Evolutionary conservation across 2,797 vertebrate species (phyloP), one percentile per base, ranked within the genome.

Genomic region (Lophius americanus): DNA sequence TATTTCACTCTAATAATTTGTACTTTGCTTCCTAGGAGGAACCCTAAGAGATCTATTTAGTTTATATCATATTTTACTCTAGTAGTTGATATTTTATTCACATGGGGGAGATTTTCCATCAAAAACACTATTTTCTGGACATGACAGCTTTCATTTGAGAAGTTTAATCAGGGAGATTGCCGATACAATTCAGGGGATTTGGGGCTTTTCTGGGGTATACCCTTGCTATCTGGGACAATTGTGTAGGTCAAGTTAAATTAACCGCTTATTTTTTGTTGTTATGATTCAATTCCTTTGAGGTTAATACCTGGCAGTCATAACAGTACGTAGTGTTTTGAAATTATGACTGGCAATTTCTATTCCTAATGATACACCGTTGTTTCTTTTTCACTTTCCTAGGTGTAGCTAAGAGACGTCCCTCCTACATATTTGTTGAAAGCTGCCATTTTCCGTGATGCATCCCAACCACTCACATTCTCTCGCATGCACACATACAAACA

Each of bases 361-460:
- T 83, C 76, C 61, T 75, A 60, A 52, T 58, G 57, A 70, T 64
- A 65, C 59, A 23, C 72, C 36, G 76, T 84, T 86, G 81, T 84
- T 67, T 56, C 12, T 42, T 64, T 47, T 41, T 32, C 5, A 32
- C 13, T 67, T 65, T 75, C 69, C 53, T 76, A 70, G 73, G 32
- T 83, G 71, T 76, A 76, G 81, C 75, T 68, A 81, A 88, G 70
- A 86, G 65, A 81, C 72, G 70, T 83, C 67, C 86, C 88, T 85
- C 85, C 89, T 88, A 90, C 89, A 88, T 89, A 84, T 90, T 87
- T 89, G 76, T 80, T 90, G 88, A 89, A 90, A 89, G 89, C 88
- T 85, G 87, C 88, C 83, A 83, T 88, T 88, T 89, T 90, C 80
- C 77, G 82, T 90, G 87, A 91, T 89, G 85, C 83, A 86, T 88